Evolutionary conservation across 2,888 invertebrate genomes (phyloP), one percentile per base, ranked within the genome.

Genomic region (Strigamia crassipes): DNA sequence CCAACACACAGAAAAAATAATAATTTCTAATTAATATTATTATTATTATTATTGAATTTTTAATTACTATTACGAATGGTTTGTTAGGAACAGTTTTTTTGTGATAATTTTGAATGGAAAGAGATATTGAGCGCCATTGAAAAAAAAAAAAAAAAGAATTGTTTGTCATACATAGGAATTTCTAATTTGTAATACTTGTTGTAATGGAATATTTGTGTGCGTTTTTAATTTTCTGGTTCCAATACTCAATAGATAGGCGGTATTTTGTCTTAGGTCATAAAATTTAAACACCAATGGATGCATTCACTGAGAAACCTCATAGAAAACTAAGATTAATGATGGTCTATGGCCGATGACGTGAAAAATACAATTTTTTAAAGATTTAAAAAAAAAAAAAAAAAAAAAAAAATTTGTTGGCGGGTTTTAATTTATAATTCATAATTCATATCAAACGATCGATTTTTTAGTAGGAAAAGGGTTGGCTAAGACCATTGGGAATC

Each of bases 301-400:
- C 73, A 73, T 73, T 73, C 73, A 31, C 31, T 31, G 73, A 73
- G 73, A 73, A 73, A 73, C 73, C 73, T 73, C 73, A 73, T 73
- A 73, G 73, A 38, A 27, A 73, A 31, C 73, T 73, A 73, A 73
- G 73, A 73, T 73, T 73, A 73, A 31, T 27, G 73, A 73, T 73
- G 73, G 73, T 73, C 73, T 73, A 9, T 73, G 73, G 73, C 73
- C n/a, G n/a, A n/a, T n/a, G n/a, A n/a, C n/a, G n/a, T n/a, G n/a
- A n/a, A n/a, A n/a, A n/a, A n/a, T n/a, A n/a, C n/a, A n/a, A n/a
- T n/a, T n/a, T n/a, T 31, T n/a, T n/a, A n/a, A n/a, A n/a, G 27
- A 73, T 73, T 31, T 5, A 31, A 27, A 27, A 31, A 15, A 73
- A 31, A 56, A 46, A 38, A 61, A 61, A 31, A 73, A 31, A 5